phyloP scores from a whole-genome alignment of 1,140 invertebrate species.

The Heliothis virescens region DNA sequence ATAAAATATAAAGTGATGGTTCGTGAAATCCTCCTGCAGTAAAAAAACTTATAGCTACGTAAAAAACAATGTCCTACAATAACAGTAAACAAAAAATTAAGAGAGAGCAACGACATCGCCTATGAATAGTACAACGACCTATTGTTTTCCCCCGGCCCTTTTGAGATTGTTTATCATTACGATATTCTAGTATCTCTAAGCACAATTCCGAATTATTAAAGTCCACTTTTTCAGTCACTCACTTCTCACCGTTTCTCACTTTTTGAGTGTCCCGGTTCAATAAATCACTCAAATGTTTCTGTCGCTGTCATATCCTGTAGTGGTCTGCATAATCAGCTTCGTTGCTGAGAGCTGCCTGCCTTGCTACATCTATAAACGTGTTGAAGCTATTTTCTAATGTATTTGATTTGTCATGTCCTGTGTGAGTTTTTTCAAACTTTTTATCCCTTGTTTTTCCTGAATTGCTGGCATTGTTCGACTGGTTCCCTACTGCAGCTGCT shows the following conservation, averaged over 20 bases:
- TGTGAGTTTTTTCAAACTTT: slow-evolving; percentile 56
- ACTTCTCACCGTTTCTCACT: no score
- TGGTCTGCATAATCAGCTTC: slow-evolving; percentile 63
- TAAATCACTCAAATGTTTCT: not conserved
- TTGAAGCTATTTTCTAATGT: slow-evolving; percentile 57
- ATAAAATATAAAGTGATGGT: no score
- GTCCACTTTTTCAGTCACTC: slow-evolving; percentile 5
- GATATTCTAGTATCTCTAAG: no score
- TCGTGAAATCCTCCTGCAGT: no score
- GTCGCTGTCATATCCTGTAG: slow-evolving; percentile 29
- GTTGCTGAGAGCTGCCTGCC: slow-evolving; percentile 63
- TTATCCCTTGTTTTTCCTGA: slow-evolving; percentile 56
- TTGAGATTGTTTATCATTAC: not conserved
- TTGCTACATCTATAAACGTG: slow-evolving; percentile 64
- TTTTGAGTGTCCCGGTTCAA: not conserved
- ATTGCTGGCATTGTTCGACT: slow-evolving; percentile 56
- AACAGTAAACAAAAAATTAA: not conserved
- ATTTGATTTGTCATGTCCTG: slow-evolving; percentile 51
- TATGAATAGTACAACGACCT: not conserved
- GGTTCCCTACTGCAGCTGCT: slow-evolving; percentile 55
- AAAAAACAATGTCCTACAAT: not conserved
- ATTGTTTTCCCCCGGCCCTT: not conserved
- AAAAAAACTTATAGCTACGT: not conserved
- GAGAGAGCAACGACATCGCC: not conserved
- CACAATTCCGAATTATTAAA: not conserved